Base-by-base conservation (phyloP, 2,797 vertebrate genomes). In the Hylomyscus alleni region DNA sequence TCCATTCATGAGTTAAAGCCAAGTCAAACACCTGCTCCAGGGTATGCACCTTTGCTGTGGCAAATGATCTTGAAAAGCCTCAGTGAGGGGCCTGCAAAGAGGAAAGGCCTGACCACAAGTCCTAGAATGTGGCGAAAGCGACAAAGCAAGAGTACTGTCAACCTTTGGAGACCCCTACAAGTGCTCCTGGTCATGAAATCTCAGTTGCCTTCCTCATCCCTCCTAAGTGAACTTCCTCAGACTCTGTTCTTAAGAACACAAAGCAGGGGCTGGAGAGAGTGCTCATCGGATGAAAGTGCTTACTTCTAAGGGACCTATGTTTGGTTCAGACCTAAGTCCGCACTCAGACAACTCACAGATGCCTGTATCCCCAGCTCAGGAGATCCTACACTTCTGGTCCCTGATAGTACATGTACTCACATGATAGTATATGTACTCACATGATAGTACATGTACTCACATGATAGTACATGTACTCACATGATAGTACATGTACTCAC, bases 191-290 rank as follows among this genome's bases (percentile, higher is more conserved):
- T 85, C 65, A 44, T 50, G 60, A 90, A 82, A 78, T 83, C 95
- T 93, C 80, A n/a, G 2, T 91, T 96, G 93, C 56, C 85, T 22
- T 92, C 62, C n/a, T 88, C 67, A 50, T 83, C 69, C 87, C 94
- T 94, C 62, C 91, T 80, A 77, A 77, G 80, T 92, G 54, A 93
- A 91, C 78, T 87, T 37, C 92, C 78, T 96, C 44, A 72, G 84
- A 69, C 29, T 47, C 34, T 12, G 37, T 80, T 72, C 77, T 90
- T 83, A 80, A 94, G 76, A 85, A 72, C 92, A 76, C 60, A 93
- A 93, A 95, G 84, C 58, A 67, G 78, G 44, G 44, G 19, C 83
- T 67, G 60, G 60, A 85, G 60, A 85, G 83, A n/a, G 47, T 31
- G 37, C 29, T 65, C 17, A 8, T 4, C 5, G 6, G 81, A 40